Evolutionary conservation across 2,113 vertebrate genomes (phyloP).

Genomic region (Nyctibius bracteatus): DNA sequence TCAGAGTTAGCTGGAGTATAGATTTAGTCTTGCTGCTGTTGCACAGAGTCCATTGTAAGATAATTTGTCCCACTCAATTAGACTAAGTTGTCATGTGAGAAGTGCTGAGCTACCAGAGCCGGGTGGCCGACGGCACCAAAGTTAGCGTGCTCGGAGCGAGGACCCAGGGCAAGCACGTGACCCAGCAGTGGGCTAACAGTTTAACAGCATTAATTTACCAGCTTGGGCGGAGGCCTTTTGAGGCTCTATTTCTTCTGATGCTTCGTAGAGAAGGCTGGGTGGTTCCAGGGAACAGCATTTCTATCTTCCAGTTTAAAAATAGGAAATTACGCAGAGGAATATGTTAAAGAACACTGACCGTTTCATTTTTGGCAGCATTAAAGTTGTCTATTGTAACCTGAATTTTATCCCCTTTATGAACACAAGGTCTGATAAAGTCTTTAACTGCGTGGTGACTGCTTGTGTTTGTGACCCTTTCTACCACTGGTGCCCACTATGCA

Average conservation of each 20-base stretch:
- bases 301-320: rapidly evolving
- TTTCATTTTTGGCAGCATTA: not conserved
- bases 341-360: rapidly evolving
- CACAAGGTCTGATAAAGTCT: not conserved
- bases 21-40: conserved; percentile 58
- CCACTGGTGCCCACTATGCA: rapidly evolving
- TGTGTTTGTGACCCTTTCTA: rapidly evolving
- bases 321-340: not conserved
- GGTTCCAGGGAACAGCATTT: not conserved
- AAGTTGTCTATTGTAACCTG: not conserved
- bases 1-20: conserved; percentile 42
- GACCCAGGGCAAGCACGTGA: not conserved
- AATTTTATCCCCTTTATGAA: not conserved
- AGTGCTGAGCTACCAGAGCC: conserved; percentile 37
- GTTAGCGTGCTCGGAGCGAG: not conserved
- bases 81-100: conserved; percentile 64
- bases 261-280: not conserved
- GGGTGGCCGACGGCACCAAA: not conserved
- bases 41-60: conserved; percentile 61
- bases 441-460: not conserved
- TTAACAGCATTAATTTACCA: rapidly evolving
- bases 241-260: rapidly evolving
- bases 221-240: not conserved
- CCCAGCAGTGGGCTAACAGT: not conserved
- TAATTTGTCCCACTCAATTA: conserved; percentile 70